These are phyloP conservation scores for Drosophila nigrodunni DNA, from an alignment of 1,140 invertebrate genomes.

Conservation along the genomic window DNA sequence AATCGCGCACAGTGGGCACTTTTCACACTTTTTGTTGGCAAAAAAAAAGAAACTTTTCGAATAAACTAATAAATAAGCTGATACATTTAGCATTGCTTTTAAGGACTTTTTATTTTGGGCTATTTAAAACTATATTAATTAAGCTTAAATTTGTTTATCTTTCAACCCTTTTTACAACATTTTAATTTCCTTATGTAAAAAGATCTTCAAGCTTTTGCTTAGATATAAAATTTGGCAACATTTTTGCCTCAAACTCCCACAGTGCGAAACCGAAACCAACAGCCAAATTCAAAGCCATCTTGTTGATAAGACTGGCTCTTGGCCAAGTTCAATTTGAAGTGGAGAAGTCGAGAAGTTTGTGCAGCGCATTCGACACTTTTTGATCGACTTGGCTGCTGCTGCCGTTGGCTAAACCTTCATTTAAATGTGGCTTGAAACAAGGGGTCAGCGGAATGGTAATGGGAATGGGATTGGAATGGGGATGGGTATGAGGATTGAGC, in stretches of 20 bases:
- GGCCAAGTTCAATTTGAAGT: slow-evolving; percentile 2
- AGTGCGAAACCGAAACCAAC: not conserved
- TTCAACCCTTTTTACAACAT: no score
- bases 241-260: not conserved
- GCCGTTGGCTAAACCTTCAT: slow-evolving; percentile 57
- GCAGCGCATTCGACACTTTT: slow-evolving; percentile 45
- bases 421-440: slow-evolving; percentile 55
- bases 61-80: no score
- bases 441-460: slow-evolving; percentile 5
- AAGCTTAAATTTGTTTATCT: no score
- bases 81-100: no score
- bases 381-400: slow-evolving; percentile 42
- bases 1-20: not conserved
- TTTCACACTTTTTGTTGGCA: not conserved
- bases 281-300: slow-evolving; percentile 16
- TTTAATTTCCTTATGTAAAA: no score
- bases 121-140: no score
- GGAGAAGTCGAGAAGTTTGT: slow-evolving; percentile 30
- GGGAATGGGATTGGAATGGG: not conserved
- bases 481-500: slow-evolving; percentile 6
- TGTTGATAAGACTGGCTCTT: slow-evolving; percentile 45
- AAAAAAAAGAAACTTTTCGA: not conserved
- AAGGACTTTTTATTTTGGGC: no score
- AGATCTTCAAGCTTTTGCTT: no score
- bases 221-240: no score